Evolutionary conservation across 1,140 invertebrate species (phyloP).

Genomic region (Choristoneura fumiferana): DNA sequence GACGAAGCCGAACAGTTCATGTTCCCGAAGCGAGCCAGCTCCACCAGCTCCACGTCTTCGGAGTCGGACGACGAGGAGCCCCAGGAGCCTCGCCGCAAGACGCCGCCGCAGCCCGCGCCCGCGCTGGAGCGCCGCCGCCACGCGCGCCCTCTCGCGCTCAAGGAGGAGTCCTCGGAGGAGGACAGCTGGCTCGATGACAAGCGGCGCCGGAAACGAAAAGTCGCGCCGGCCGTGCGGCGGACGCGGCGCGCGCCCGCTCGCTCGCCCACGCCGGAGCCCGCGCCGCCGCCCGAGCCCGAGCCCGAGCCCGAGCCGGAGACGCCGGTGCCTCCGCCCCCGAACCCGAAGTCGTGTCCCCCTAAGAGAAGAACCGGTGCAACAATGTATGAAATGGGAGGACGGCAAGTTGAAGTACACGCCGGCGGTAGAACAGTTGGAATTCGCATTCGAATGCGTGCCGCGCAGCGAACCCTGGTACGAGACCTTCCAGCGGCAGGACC

Average conservation of each 20-base stretch:
- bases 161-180: slow-evolving; percentile 70
- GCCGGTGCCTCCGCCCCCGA: slow-evolving; percentile 35
- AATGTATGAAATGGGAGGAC: slow-evolving; percentile 68
- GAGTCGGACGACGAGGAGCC: slow-evolving; percentile 39
- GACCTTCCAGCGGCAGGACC: slow-evolving; percentile 87
- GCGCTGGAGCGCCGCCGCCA: slow-evolving; percentile 49
- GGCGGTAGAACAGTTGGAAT: slow-evolving; percentile 82
- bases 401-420: slow-evolving; percentile 77
- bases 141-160: slow-evolving; percentile 57
- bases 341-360: slow-evolving; percentile 32
- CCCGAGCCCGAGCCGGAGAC: slow-evolving; percentile 24
- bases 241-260: slow-evolving; percentile 31
- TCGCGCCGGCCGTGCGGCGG: slow-evolving; percentile 37
- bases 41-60: slow-evolving; percentile 75
- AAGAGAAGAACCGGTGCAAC: slow-evolving; percentile 52
- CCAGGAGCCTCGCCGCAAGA: slow-evolving; percentile 35
- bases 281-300: slow-evolving; percentile 21
- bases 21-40: slow-evolving; percentile 84
- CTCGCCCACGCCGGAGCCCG: neutral
- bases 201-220: slow-evolving; percentile 47
- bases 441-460: slow-evolving; percentile 87
- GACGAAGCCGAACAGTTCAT: slow-evolving; percentile 91
- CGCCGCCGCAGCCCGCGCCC: slow-evolving; percentile 29
- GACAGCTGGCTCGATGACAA: slow-evolving; percentile 64
- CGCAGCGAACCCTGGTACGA: slow-evolving; percentile 87